Evolutionary conservation across 2,113 vertebrate genomes (phyloP).

Genomic region (Phrynosoma blainvillii): DNA sequence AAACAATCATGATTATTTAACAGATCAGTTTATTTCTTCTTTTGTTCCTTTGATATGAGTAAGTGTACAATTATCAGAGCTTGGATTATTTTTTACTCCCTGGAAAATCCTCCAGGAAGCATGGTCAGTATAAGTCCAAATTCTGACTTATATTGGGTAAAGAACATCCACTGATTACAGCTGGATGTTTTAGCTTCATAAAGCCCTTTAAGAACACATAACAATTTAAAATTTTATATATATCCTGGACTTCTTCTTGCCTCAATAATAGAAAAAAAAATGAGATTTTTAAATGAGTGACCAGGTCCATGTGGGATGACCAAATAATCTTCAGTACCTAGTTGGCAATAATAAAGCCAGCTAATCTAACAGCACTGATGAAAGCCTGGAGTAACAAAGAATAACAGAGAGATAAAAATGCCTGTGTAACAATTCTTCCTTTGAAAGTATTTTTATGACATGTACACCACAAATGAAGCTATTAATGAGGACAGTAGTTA

Average conservation of each 20-base stretch:
- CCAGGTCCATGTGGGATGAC: not conserved
- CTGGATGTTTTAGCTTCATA: too few species aligned
- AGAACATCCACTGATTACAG: too few species aligned
- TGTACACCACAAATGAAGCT: not conserved
- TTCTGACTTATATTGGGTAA: too few species aligned
- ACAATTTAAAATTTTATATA: too few species aligned
- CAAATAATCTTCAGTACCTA: constrained; percentile 6
- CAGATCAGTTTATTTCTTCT: not conserved
- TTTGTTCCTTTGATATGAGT: not conserved
- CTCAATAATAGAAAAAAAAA: too few species aligned
- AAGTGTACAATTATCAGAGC: too few species aligned
- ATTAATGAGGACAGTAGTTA: not conserved
- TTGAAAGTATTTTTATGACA: not conserved
- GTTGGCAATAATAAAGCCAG: not conserved
- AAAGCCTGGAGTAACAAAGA: too few species aligned
- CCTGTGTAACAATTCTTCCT: not conserved
- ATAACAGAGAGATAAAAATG: not conserved
- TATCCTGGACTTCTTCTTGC: too few species aligned
- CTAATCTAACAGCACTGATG: not conserved
- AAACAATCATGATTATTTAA: not conserved
- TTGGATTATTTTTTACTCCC: too few species aligned
- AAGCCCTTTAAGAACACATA: too few species aligned
- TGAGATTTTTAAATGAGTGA: not conserved
- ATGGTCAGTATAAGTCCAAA: too few species aligned
- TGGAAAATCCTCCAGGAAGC: too few species aligned